A percentile compares a stretch with the other conserved stretches of the same genome.
These are phyloP conservation scores for Callaeas wilsoni DNA, from an alignment of 2,113 vertebrate genomes.

Conservation along the genomic window DNA sequence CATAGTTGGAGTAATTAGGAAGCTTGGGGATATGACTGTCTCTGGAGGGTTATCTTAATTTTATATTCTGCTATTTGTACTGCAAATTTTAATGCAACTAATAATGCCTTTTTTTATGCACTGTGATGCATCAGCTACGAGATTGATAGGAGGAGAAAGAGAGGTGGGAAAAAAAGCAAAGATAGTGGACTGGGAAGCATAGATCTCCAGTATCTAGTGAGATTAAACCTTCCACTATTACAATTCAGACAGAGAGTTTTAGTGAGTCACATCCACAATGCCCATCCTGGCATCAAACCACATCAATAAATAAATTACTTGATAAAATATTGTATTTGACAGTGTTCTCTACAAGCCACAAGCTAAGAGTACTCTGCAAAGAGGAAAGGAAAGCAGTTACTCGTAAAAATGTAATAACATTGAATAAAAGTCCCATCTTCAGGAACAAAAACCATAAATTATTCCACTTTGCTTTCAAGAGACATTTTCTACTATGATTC, in stretches of 20 bases:
- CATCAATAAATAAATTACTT: neutral
- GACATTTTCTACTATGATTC: neutral
- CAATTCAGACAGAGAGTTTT: neutral
- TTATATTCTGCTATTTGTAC: neutral
- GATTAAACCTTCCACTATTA: neutral
- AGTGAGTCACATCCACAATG: neutral
- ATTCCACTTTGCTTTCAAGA: neutral
- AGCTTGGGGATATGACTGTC: neutral
- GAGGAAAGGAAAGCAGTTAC: neutral
- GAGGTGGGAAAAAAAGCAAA: neutral
- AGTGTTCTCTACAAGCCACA: neutral
- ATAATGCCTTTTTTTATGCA: neutral
- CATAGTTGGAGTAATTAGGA: slow-evolving; percentile 5
- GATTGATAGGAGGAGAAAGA: neutral
- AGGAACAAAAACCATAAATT: neutral
- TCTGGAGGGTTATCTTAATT: neutral
- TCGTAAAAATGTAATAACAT: neutral
- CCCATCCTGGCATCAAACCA: neutral
- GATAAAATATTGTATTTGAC: neutral
- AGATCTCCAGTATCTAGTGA: neutral
- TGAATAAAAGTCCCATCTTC: neutral
- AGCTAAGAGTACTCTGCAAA: neutral
- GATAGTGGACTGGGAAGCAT: neutral
- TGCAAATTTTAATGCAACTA: slow-evolving; percentile 26
- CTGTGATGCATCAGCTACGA: neutral